Conservation (phyloP, 2,888 invertebrate species). For the Hypena proboscidalis region DNA sequence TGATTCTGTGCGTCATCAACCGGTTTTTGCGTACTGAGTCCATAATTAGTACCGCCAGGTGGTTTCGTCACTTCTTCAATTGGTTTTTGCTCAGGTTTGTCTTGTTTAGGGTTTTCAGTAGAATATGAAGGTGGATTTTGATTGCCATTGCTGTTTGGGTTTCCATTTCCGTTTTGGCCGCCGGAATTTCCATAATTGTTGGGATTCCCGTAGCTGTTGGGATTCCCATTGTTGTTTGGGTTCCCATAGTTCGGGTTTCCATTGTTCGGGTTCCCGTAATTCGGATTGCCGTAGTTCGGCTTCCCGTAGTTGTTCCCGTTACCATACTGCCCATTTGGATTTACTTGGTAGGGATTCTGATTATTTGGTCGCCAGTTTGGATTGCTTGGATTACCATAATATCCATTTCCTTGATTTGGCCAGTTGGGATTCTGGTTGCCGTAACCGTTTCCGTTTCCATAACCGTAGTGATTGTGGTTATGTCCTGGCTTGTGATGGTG, state of each 20-base stretch:
- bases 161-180: slow-evolving; percentile 17
- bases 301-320: slow-evolving; percentile 19
- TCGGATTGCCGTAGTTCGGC: neutral
- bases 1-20: slow-evolving; percentile 13
- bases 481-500: slow-evolving; percentile 13
- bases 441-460: slow-evolving; percentile 4
- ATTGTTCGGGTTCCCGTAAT: slow-evolving; percentile 1
- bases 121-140: slow-evolving; percentile 17
- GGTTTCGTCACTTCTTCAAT: slow-evolving; percentile 7
- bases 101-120: slow-evolving; percentile 21
- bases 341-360: slow-evolving; percentile 6
- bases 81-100: slow-evolving; percentile 16
- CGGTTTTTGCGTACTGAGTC: slow-evolving; percentile 16
- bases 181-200: slow-evolving; percentile 3
- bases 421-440: slow-evolving; percentile 17
- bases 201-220: neutral
- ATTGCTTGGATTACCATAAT: slow-evolving; percentile 31
- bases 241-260: neutral
- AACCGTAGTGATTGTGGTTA: slow-evolving; percentile 18
- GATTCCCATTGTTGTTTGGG: neutral
- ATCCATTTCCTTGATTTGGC: slow-evolving; percentile 18
- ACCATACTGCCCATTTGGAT: slow-evolving; percentile 8
- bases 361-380: slow-evolving; percentile 23
- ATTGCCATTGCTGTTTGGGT: slow-evolving; percentile 18
- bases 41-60: slow-evolving; percentile 11